These are phyloP conservation scores for Mimachlamys varia DNA, from an alignment of 2,888 invertebrate genomes.

Conservation along the genomic window DNA sequence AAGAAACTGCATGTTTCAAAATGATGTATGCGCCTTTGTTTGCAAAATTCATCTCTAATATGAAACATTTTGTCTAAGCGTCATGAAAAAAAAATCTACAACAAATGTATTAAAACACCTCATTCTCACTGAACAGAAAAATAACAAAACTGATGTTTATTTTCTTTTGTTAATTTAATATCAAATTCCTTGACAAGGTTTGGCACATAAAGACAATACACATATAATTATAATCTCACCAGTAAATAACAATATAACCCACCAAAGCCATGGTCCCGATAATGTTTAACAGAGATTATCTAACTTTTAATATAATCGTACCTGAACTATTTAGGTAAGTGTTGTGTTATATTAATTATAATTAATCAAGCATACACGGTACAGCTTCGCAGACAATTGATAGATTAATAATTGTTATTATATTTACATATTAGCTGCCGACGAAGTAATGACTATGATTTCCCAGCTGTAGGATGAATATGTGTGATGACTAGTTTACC, in stretches of 20 bases:
- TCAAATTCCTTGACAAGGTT: not conserved
- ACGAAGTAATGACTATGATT: not conserved
- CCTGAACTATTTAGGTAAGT: too few relatives aligned
- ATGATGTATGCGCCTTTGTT: too few relatives aligned
- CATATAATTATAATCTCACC: not conserved
- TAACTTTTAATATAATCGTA: not conserved
- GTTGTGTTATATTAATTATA: not conserved
- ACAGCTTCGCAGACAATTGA: not conserved
- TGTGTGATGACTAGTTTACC: not conserved
- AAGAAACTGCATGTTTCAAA: too few relatives aligned
- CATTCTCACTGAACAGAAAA: too few relatives aligned
- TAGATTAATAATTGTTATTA: not conserved
- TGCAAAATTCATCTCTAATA: too few relatives aligned
- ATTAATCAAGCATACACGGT: not conserved
- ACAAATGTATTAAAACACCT: not conserved
- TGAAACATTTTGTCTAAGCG: too few relatives aligned
- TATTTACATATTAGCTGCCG: not conserved
- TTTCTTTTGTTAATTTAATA: conserved; percentile 1
- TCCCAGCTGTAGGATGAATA: too few relatives aligned
- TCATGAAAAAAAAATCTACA: too few relatives aligned
- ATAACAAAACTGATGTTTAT: not conserved
- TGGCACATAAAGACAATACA: conserved; percentile 20
- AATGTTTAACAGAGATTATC: not conserved
- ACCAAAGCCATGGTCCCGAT: not conserved
- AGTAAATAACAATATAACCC: not conserved